Percentiles rank a stretch among this genome's conserved stretches.
Evolutionary conservation across 2,797 vertebrate genomes (phyloP).

Genomic region (Enteromius fasciolatus): DNA sequence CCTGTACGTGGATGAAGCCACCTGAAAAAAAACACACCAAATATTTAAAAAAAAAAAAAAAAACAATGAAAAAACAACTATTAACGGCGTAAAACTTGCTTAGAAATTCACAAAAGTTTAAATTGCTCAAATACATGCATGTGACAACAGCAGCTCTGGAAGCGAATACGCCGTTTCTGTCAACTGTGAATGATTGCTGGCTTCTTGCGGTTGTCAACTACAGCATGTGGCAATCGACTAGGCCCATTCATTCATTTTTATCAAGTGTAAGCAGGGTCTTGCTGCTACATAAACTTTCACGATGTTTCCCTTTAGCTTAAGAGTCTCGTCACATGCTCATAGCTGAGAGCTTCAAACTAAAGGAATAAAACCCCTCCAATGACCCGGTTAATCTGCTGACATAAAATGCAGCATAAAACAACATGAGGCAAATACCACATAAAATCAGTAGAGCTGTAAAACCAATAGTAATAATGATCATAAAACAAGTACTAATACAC

Average conservation of each 20-base stretch:
- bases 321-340: neutral
- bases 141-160: neutral
- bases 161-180: neutral
- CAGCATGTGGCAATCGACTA: neutral
- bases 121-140: neutral
- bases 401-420: neutral
- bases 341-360: neutral
- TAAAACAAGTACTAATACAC: neutral
- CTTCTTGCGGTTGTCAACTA: neutral
- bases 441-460: neutral
- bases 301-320: neutral
- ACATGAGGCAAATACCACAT: neutral
- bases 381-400: neutral
- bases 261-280: neutral
- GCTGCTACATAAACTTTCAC: neutral
- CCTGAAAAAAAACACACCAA: constrained; percentile 29
- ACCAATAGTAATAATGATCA: neutral
- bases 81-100: neutral
- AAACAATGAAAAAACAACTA: neutral
- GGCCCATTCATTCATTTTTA: constrained; percentile 16
- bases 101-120: neutral
- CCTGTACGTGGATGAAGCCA: constrained; percentile 50
- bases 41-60: constrained; percentile 5
- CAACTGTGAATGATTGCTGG: neutral
- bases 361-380: neutral